phyloP scores from a whole-genome alignment of 1,140 invertebrate species.

The Solenopsis fugax region DNA sequence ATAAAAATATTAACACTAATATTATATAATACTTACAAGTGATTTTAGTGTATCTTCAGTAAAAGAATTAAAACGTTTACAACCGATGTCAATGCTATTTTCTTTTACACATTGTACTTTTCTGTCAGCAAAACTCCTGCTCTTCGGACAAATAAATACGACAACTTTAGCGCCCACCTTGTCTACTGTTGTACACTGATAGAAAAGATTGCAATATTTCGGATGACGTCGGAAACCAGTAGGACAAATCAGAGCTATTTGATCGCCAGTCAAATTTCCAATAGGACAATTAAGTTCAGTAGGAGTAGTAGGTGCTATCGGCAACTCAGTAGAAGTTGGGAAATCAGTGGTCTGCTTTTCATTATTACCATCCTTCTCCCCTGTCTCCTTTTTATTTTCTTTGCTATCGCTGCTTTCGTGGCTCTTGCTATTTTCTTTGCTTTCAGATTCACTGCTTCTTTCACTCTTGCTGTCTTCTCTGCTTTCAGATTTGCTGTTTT shows the following conservation, averaged over 20 bases:
- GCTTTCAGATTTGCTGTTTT: not conserved
- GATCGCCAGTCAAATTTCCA: too few species aligned
- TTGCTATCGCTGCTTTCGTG: not conserved
- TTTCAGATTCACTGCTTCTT: not conserved
- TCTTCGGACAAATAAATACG: slow-evolving; percentile 90
- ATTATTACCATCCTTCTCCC: not conserved
- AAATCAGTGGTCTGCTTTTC: not conserved
- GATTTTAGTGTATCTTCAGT: not conserved
- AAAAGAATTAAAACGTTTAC: not conserved
- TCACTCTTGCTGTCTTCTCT: not conserved
- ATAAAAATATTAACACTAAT: not conserved
- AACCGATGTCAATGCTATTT: slow-evolving; percentile 81
- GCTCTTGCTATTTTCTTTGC: not conserved
- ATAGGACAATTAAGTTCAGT: not conserved
- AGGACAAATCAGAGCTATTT: too few species aligned
- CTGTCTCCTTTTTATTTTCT: not conserved
- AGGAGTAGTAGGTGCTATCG: slow-evolving; percentile 14
- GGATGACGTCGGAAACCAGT: slow-evolving; percentile 89
- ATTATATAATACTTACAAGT: slow-evolving; percentile 86
- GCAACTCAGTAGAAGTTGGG: slow-evolving; percentile 32
- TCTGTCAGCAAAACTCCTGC: slow-evolving; percentile 90
- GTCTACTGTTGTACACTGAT: slow-evolving; percentile 68
- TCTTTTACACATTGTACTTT: slow-evolving; percentile 89
- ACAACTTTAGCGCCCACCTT: slow-evolving; percentile 88
- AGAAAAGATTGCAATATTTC: slow-evolving; percentile 90